Evolutionary conservation across 2,797 vertebrate species (phyloP).

Genomic region (Pseudopleuronectes americanus): DNA sequence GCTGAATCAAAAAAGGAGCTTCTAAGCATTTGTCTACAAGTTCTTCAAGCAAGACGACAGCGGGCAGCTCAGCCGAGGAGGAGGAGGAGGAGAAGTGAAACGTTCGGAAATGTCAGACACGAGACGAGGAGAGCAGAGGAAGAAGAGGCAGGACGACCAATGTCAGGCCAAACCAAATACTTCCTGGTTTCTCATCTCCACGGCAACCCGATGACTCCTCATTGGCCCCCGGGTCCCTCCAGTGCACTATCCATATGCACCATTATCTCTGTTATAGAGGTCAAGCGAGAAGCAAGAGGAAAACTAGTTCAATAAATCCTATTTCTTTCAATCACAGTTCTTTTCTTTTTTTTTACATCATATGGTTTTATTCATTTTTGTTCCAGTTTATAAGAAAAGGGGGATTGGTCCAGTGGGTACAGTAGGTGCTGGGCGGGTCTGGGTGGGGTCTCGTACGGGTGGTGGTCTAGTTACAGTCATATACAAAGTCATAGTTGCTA

Average conservation of each 20-base stretch:
- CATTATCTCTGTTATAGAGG: slow-evolving; percentile 57
- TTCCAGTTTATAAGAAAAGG: slow-evolving; percentile 87
- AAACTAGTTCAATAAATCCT: slow-evolving; percentile 60
- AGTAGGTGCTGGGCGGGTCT: slow-evolving; percentile 57
- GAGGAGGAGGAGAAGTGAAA: slow-evolving; percentile 29
- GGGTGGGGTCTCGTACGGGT: slow-evolving; percentile 5
- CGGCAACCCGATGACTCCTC: slow-evolving; percentile 51
- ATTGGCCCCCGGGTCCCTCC: slow-evolving; percentile 51
- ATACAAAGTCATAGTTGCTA: slow-evolving; percentile 99
- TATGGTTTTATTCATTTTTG: slow-evolving; percentile 74
- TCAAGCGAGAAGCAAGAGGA: slow-evolving; percentile 67
- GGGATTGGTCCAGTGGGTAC: slow-evolving; percentile 78
- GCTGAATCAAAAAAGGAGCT: slow-evolving; percentile 37
- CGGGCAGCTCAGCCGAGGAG: slow-evolving; percentile 23
- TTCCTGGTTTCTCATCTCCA: slow-evolving; percentile 64
- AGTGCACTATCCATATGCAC: slow-evolving; percentile 62
- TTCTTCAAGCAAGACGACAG: slow-evolving; percentile 63
- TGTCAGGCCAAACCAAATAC: slow-evolving; percentile 43
- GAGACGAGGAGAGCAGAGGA: slow-evolving; percentile 40
- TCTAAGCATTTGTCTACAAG: slow-evolving; percentile 60
- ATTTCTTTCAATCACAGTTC: slow-evolving; percentile 68
- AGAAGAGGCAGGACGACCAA: slow-evolving; percentile 37
- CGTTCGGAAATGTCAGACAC: slow-evolving; percentile 44
- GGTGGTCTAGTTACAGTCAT: slow-evolving; percentile 94
- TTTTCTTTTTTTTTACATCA: slow-evolving; percentile 53